Conservation (phyloP, 2,113 vertebrate species). For the Lepisosteus osseus region DNA sequence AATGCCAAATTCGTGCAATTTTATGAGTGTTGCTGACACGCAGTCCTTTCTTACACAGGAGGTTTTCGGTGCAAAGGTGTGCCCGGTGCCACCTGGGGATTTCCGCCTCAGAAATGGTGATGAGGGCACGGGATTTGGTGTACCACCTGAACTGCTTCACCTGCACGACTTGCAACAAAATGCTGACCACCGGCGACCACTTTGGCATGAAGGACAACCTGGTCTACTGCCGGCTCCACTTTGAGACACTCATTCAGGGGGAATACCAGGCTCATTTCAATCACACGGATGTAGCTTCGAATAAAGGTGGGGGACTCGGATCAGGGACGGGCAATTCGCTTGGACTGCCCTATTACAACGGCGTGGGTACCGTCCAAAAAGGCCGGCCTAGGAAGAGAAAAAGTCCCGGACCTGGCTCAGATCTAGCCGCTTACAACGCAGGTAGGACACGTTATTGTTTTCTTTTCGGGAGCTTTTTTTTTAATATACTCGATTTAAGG, state of each 20-base stretch:
- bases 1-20: no score
- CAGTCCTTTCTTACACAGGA: constrained; percentile 72
- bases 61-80: constrained; percentile 97
- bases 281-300: constrained; percentile 84
- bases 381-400: constrained; percentile 94
- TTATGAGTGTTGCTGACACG: constrained; percentile 27
- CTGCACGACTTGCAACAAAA: constrained; percentile 96
- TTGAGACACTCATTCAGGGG: constrained; percentile 96
- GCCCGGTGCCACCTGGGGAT: constrained; percentile 96
- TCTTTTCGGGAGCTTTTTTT: not conserved
- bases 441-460: constrained; percentile 64
- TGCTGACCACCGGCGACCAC: constrained; percentile 96
- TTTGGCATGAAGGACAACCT: constrained; percentile 99
- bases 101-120: constrained; percentile 99
- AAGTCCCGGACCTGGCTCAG: constrained; percentile 89
- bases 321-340: constrained; percentile 77
- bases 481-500: not conserved
- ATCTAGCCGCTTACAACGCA: constrained; percentile 94
- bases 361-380: constrained; percentile 94
- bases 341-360: constrained; percentile 97
- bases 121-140: constrained; percentile 95
- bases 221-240: constrained; percentile 97
- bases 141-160: constrained; percentile 99
- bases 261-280: constrained; percentile 93
- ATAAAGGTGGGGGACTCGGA: constrained; percentile 80